Conservation (phyloP, 2,888 invertebrate genomes). For the Drosophila seclusa region DNA sequence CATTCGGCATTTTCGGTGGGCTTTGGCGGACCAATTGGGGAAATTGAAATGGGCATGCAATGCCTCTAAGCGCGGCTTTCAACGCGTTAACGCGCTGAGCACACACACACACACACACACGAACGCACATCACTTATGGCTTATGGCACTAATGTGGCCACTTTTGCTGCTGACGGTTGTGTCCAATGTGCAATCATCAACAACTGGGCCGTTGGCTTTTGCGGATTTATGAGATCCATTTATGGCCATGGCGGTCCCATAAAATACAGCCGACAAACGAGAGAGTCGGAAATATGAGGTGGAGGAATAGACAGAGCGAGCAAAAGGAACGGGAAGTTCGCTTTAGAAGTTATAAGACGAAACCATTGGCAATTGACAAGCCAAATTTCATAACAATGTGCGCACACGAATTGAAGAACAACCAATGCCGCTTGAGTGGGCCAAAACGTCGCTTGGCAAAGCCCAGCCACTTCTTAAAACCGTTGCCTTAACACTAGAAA, state of each 20-base stretch:
- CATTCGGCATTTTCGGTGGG: constrained; percentile 26
- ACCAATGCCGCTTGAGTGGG: constrained; percentile 29
- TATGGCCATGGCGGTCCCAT: constrained; percentile 46
- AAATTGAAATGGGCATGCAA: constrained; percentile 57
- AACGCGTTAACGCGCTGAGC: constrained; percentile 66
- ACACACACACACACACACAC: constrained; percentile 8
- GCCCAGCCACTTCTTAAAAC: constrained; percentile 16
- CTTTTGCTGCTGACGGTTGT: constrained; percentile 59
- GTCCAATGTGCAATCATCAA: constrained; percentile 64
- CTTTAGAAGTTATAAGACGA: constrained; percentile 7
- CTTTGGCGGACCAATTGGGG: constrained; percentile 30
- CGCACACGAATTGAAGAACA: constrained; percentile 37
- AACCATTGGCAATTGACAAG: constrained; percentile 57
- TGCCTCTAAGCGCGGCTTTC: constrained; percentile 73
- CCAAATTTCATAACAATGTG: constrained; percentile 55
- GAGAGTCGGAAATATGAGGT: not conserved
- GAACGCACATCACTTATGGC: constrained; percentile 44
- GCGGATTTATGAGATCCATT: constrained; percentile 61
- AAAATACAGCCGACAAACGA: constrained; percentile 23
- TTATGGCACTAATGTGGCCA: constrained; percentile 72
- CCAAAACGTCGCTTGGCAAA: constrained; percentile 26
- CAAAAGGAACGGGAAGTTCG: not conserved
- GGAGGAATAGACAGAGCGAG: not conserved
- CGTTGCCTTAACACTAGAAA: constrained; percentile 32
- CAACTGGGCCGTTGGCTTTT: constrained; percentile 52